Evolutionary conservation across 2,113 vertebrate species (phyloP).

Genomic region (Lamprologus tigripictilis): DNA sequence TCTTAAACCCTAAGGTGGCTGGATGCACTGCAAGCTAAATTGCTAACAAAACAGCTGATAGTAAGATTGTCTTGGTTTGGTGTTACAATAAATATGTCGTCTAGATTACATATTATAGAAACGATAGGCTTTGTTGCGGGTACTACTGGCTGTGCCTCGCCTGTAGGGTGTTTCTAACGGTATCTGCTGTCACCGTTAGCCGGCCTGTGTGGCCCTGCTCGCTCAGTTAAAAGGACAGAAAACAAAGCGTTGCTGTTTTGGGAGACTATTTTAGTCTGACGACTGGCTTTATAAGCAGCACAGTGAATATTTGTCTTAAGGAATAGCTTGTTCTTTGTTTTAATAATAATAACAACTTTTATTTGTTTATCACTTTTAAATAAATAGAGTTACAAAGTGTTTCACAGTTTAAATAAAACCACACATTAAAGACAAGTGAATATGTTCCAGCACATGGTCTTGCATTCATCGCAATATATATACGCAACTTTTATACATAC

Average conservation of each 20-base stretch:
- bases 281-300: not conserved
- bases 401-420: not conserved
- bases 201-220: not conserved
- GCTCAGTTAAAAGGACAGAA: not conserved
- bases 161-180: not conserved
- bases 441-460: not conserved
- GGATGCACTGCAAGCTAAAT: not conserved
- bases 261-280: not conserved
- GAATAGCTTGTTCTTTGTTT: not conserved
- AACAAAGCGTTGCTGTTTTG: not conserved
- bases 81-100: not conserved
- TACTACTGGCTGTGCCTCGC: not conserved
- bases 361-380: not conserved
- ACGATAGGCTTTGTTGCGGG: not conserved
- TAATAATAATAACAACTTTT: not conserved
- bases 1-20: not conserved
- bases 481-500: not conserved
- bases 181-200: not conserved
- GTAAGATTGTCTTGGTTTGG: rapidly evolving
- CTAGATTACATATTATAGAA: not conserved
- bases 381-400: not conserved
- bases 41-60: not conserved
- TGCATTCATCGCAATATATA: not conserved
- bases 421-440: not conserved
- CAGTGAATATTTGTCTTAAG: not conserved